Percentiles rank a stretch among this genome's conserved stretches.
Conservation (phyloP, 2,888 invertebrate species). For the Pollenia labialis region DNA sequence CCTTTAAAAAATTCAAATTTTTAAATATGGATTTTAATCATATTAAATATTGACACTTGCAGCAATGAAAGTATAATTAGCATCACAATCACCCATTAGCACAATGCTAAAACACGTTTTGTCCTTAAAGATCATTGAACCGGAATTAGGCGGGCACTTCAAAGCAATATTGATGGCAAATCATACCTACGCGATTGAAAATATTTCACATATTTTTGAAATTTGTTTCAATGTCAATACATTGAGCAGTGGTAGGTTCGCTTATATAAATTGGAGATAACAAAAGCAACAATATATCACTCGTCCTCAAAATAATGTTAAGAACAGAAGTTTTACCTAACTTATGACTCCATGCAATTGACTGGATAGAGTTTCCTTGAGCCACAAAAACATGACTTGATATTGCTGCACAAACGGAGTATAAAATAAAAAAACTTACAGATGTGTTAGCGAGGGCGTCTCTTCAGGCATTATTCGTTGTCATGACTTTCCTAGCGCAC, state of each 20-base stretch:
- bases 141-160: too few species aligned
- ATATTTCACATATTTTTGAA: too few species aligned
- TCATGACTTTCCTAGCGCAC: slow-evolving; percentile 5
- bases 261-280: background rate
- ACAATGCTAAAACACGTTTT: too few species aligned
- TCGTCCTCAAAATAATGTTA: background rate
- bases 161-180: too few species aligned
- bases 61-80: too few species aligned
- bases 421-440: background rate
- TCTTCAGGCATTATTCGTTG: background rate
- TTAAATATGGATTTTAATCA: too few species aligned
- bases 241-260: background rate
- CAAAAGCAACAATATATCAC: background rate
- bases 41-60: too few species aligned
- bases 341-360: slow-evolving; percentile 30
- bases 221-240: background rate
- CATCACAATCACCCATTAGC: too few species aligned
- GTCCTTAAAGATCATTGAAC: too few species aligned
- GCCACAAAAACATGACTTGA: background rate
- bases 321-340: background rate
- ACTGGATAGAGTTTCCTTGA: background rate
- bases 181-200: too few species aligned
- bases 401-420: background rate
- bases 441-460: background rate
- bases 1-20: too few species aligned